A percentile compares a stretch with the other conserved stretches of the same genome.
Conservation (phyloP, 2,797 vertebrate genomes). For the Rhincodon typus region DNA sequence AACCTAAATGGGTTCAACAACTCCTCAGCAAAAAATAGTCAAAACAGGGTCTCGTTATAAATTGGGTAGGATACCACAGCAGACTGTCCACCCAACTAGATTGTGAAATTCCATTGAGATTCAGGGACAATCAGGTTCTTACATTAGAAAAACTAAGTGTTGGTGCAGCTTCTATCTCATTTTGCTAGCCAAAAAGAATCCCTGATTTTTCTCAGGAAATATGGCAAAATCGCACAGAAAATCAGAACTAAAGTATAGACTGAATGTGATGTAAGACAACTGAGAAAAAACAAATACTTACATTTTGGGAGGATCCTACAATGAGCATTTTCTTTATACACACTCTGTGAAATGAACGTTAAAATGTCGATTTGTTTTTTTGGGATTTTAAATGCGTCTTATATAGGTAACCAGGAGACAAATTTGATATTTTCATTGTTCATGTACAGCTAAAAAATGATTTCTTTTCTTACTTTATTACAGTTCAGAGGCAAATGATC, state of each 20-base stretch:
- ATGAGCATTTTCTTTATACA: background rate
- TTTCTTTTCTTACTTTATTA: background rate
- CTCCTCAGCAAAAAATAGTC: background rate
- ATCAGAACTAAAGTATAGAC: background rate
- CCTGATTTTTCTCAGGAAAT: background rate
- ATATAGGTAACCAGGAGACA: background rate
- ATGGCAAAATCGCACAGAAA: background rate
- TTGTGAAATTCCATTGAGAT: background rate
- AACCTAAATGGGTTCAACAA: background rate
- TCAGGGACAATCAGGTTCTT: background rate
- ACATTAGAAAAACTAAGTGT: background rate
- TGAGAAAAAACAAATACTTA: background rate
- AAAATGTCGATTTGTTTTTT: background rate
- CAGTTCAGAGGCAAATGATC: slow-evolving; percentile 91
- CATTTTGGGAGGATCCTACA: background rate
- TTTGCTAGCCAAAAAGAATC: background rate
- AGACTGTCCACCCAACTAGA: background rate
- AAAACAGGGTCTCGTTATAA: background rate
- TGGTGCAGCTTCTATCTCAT: background rate
- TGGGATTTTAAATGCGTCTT: background rate
- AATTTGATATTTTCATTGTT: background rate
- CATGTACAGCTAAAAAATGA: background rate
- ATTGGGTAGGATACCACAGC: background rate
- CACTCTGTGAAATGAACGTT: background rate
- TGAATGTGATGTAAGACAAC: background rate